Conservation (phyloP, 53 echinoderm and acorn worm genomes). For the Astropecten irregularis region DNA sequence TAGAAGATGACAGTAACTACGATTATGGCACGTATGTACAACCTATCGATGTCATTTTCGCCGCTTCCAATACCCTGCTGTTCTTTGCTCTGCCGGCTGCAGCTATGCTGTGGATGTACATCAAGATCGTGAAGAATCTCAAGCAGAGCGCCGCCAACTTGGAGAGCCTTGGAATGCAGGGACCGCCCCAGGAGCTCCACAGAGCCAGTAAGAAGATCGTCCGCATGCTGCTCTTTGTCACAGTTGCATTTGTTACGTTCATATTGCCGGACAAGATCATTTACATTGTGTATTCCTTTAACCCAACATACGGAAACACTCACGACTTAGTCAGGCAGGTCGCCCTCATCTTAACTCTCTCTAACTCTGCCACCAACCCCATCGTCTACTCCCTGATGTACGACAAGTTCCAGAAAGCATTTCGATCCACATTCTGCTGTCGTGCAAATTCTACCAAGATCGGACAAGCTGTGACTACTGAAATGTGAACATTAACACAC, state of each 20-base stretch:
- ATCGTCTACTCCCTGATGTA: not conserved
- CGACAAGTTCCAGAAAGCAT: not conserved
- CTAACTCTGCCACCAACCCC: not conserved
- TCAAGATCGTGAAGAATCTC: not conserved
- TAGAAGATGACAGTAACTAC: not conserved
- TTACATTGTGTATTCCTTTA: not conserved
- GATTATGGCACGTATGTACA: not conserved
- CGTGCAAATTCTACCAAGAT: no score
- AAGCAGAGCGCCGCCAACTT: not conserved
- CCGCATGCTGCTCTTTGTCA: not conserved
- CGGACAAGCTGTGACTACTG: no score
- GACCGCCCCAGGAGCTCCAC: not conserved
- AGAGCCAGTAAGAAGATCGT: not conserved
- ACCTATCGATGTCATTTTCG: not conserved
- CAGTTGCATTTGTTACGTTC: not conserved
- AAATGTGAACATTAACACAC: no score
- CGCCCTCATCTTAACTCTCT: not conserved
- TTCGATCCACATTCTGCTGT: not conserved
- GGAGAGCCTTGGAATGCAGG: not conserved
- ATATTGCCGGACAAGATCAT: not conserved
- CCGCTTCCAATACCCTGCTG: not conserved
- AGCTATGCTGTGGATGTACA: conserved; percentile 1
- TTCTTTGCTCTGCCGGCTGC: not conserved
- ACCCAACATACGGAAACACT: no score
- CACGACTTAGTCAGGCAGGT: not conserved